Conservation (phyloP, 2,113 vertebrate species). For the Forbesichthys papilliferus region DNA sequence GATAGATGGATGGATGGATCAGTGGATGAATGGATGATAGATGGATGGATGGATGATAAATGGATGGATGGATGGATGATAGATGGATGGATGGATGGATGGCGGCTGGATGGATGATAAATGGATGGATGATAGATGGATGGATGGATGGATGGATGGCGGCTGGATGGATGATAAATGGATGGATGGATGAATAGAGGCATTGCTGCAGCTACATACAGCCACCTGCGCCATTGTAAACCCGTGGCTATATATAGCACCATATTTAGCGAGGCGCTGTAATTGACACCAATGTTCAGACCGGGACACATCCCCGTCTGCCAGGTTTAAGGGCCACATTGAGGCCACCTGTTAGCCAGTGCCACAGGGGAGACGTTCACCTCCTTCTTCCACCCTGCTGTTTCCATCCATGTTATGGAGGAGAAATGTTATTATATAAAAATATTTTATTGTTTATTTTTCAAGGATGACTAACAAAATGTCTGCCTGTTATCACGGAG, state of each 20-base stretch:
- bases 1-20: too few species aligned
- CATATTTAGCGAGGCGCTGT: slow-evolving; percentile 5
- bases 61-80: too few species aligned
- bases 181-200: background rate
- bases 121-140: background rate
- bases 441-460: background rate
- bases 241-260: too few species aligned
- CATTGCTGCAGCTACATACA: background rate
- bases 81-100: too few species aligned
- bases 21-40: background rate
- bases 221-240: background rate
- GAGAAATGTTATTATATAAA: slow-evolving; percentile 6
- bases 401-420: slow-evolving; percentile 25
- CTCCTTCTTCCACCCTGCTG: slow-evolving; percentile 26
- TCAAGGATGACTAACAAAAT: slow-evolving; percentile 1
- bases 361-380: slow-evolving; percentile 46
- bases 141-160: background rate
- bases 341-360: slow-evolving; percentile 55
- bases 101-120: too few species aligned
- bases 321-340: slow-evolving; percentile 36
- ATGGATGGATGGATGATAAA: too few species aligned
- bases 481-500: background rate
- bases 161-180: background rate
- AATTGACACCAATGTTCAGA: slow-evolving; percentile 20
- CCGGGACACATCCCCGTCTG: slow-evolving; percentile 38